Conservation (phyloP, 2,113 vertebrate genomes). For the Sinocyclocheilus anshuiensis region DNA sequence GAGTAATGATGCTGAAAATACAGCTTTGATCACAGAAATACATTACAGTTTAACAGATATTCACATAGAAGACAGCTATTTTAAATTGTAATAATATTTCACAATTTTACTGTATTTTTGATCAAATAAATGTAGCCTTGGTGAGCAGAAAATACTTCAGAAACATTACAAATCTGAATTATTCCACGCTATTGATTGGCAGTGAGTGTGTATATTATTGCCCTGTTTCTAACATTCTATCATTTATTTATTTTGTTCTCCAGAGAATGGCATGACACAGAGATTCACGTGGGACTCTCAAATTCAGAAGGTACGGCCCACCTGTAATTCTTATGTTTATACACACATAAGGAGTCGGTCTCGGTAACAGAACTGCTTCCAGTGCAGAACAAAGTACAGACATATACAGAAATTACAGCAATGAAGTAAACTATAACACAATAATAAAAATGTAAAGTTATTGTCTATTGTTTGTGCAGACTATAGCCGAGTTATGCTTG, state of each 20-base stretch:
- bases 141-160: not conserved
- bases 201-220: not conserved
- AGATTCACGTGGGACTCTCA: slow-evolving; percentile 85
- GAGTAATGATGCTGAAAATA: not conserved
- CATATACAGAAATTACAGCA: too few species aligned
- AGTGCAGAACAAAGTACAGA: too few species aligned
- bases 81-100: not conserved
- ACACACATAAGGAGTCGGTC: too few species aligned
- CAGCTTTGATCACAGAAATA: not conserved
- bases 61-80: not conserved
- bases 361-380: too few species aligned
- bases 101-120: not conserved
- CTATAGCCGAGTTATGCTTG: too few species aligned
- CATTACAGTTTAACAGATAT: not conserved
- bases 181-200: too few species aligned
- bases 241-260: not conserved
- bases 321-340: not conserved
- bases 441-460: too few species aligned
- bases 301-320: slow-evolving; percentile 71
- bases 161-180: too few species aligned
- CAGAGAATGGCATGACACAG: slow-evolving; percentile 65
- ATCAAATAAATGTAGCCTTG: not conserved
- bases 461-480: too few species aligned
- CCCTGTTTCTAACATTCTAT: not conserved
- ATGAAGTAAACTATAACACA: too few species aligned